Evolutionary conservation across 2,113 vertebrate genomes (phyloP).

Genomic region (Ramphastos sulfuratus): DNA sequence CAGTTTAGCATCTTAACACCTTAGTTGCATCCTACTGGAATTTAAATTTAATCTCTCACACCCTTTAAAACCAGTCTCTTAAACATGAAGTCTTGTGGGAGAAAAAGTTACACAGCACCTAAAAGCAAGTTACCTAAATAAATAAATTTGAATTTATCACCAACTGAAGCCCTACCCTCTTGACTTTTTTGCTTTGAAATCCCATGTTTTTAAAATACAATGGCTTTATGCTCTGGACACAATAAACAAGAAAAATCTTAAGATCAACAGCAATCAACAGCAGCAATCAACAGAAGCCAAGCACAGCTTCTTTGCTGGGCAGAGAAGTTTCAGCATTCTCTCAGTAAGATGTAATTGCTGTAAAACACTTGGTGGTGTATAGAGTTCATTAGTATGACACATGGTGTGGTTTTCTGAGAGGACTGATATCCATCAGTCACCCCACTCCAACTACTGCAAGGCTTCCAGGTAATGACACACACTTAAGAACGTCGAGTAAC

Average conservation of each 20-base stretch:
- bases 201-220: not conserved
- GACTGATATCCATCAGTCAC: not conserved
- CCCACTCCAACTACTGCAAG: not conserved
- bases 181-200: not conserved
- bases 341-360: not conserved
- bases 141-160: not conserved
- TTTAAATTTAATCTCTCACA: not conserved
- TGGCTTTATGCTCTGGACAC: not conserved
- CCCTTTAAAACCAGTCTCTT: not conserved
- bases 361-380: not conserved
- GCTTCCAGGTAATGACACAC: conserved; percentile 1
- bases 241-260: not conserved
- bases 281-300: not conserved
- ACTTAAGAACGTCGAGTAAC: not conserved
- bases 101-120: not conserved
- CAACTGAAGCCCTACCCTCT: not conserved
- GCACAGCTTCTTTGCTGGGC: not conserved
- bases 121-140: not conserved
- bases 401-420: not conserved
- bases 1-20: not conserved
- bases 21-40: not conserved
- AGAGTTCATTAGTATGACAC: not conserved
- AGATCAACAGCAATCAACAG: not conserved
- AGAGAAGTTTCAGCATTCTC: not conserved
- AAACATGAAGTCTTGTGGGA: not conserved